Evolutionary conservation across 1,140 invertebrate species (phyloP).

Genomic region (Lucilia sericata): DNA sequence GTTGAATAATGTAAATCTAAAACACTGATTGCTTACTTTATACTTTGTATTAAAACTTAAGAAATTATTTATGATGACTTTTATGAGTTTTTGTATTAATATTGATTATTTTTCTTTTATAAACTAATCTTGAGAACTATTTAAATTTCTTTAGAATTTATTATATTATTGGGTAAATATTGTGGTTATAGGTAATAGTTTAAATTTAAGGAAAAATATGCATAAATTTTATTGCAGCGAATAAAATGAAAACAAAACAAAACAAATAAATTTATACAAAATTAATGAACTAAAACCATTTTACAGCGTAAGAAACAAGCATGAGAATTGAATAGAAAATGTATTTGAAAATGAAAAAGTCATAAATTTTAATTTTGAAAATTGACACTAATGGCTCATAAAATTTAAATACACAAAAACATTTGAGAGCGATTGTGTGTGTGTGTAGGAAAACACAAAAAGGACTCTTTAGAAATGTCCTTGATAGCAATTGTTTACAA

Average conservation of each 20-base stretch:
- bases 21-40: background rate
- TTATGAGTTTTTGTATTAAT: background rate
- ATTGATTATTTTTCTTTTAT: background rate
- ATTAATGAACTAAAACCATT: background rate
- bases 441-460: background rate
- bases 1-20: background rate
- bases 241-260: background rate
- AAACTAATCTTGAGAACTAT: background rate
- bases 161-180: background rate
- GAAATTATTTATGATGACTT: background rate
- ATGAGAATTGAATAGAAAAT: background rate
- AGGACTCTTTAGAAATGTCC: background rate
- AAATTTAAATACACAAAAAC: background rate
- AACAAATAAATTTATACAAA: background rate
- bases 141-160: background rate
- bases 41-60: background rate
- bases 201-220: no score
- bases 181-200: background rate
- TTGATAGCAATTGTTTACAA: background rate
- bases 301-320: background rate
- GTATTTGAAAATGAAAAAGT: no score
- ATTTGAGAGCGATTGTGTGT: background rate
- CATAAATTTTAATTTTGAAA: background rate
- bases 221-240: no score
- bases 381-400: slow-evolving; percentile 25